Evolutionary conservation across 1,140 invertebrate genomes (phyloP), one percentile per base, ranked within the genome.

Genomic region (Penaeus japonicus): DNA sequence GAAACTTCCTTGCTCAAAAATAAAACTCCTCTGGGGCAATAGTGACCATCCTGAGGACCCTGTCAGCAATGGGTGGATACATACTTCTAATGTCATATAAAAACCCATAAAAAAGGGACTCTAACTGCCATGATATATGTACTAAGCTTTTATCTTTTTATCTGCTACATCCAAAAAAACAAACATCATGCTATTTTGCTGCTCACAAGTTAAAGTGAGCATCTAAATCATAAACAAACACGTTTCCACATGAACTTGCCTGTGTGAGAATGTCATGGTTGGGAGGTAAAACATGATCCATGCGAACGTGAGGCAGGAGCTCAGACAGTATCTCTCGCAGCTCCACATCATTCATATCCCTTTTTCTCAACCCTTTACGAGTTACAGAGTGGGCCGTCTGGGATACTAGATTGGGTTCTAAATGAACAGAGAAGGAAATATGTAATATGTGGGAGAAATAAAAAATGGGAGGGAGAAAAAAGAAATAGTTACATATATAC

Each of bases 341-440:
- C 92, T 98, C 97, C 10, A 96, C 95, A 92, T 98, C 97, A 92
- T 96, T 97, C 73, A 97, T 91, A 89, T 94, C 94, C 78, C 94
- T 91, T 83, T 93, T 93, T 78, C 93, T 92, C 22, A 94, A 91
- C n/a, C 93, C 93, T 89, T 93, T 93, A 54, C 96, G 94, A 20
- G 96, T 95, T 39, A 98, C 96, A 59, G 96, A 97, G 92, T 98
- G 97, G 27, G 97, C 96, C 12, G 97, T 98, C 92, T 98, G 97
- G 92, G 96, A 97, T 55, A 98, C 94, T 77, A 98, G 93, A 93
- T 98, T 98, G 15, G 97, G 97, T 92, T 98, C 98, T 94, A 94
- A 91, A 92, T 93, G 88, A 65, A 90, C 59, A 84, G 17, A 54
- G 18, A 20, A 39, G 7, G 15, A 30, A 47, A 39, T 53, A 84